Conservation (phyloP, 2,888 invertebrate species). For the Eueremaeus valkanovi region DNA sequence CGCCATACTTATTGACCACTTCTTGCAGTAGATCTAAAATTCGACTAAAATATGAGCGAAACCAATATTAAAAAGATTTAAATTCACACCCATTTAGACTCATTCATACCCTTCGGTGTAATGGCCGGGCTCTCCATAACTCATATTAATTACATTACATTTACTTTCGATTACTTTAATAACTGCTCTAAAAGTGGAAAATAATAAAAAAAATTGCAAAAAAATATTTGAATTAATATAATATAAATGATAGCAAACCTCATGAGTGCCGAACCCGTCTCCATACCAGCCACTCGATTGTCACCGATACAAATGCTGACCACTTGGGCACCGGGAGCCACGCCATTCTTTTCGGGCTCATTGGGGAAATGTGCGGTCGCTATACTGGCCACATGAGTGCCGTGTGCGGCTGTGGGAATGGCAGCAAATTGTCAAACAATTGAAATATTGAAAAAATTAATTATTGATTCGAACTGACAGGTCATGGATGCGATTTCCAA, state of each 20-base stretch:
- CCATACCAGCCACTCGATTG: conserved; percentile 86
- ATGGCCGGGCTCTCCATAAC: conserved; percentile 92
- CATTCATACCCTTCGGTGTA: conserved; percentile 71
- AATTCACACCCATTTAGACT: background rate
- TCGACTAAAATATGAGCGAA: conserved; percentile 57
- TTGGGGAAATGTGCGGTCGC: conserved; percentile 85
- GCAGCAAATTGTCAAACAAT: conserved; percentile 23
- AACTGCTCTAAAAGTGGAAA: conserved; percentile 11
- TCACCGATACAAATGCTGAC: conserved; percentile 90
- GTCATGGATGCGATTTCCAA: conserved; percentile 79
- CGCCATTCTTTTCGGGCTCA: conserved; percentile 80
- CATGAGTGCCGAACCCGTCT: conserved; percentile 82
- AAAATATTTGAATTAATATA: background rate
- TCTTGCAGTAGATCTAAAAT: conserved; percentile 78
- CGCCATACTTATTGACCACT: conserved; percentile 83
- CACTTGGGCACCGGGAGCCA: conserved; percentile 93
- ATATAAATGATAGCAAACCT: background rate
- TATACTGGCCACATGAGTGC: conserved; percentile 95
- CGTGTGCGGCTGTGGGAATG: conserved; percentile 72
- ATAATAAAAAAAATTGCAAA: background rate
- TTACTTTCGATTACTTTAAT: conserved; percentile 55
- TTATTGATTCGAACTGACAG: background rate
- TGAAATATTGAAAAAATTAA: conserved; percentile 49
- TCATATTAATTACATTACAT: conserved; percentile 90
- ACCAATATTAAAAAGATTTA: background rate